phyloP scores from a whole-genome alignment of 2,888 invertebrate genomes.

The Corythucha ciliata region DNA sequence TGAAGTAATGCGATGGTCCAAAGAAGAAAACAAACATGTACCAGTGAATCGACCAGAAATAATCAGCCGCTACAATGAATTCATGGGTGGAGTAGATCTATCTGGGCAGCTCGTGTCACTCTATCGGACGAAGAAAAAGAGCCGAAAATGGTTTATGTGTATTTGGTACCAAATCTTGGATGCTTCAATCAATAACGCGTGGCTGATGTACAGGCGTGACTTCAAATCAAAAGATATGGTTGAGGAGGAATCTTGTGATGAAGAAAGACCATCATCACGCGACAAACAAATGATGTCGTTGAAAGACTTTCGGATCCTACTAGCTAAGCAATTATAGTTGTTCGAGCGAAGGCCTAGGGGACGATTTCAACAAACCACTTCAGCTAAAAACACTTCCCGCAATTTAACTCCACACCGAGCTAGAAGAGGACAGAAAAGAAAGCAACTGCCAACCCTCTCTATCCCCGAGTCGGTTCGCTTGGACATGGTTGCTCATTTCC shows the following conservation, averaged over 20 bases:
- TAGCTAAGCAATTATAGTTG: background rate
- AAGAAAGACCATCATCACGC: too few species aligned
- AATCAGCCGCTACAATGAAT: slow-evolving; percentile 12
- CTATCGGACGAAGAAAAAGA: background rate
- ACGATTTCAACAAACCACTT: too few species aligned
- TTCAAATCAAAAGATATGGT: too few species aligned
- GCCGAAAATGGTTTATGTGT: slow-evolving; percentile 9
- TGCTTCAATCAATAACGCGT: slow-evolving; percentile 6
- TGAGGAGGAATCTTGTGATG: too few species aligned
- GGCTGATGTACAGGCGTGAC: slow-evolving; percentile 8
- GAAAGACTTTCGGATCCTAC: slow-evolving; percentile 13
- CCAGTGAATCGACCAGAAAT: slow-evolving; percentile 3
- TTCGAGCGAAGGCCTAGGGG: background rate
- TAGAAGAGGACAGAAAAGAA: background rate
- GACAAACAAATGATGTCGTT: slow-evolving; percentile 7
- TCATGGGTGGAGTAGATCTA: slow-evolving; percentile 15
- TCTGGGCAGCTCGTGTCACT: slow-evolving; percentile 6
- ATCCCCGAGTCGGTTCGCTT: slow-evolving; percentile 9
- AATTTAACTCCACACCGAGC: background rate
- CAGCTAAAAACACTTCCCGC: background rate
- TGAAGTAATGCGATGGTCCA: slow-evolving; percentile 5
- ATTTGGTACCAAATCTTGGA: slow-evolving; percentile 11
- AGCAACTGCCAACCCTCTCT: background rate
- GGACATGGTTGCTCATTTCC: slow-evolving; percentile 4
- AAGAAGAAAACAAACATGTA: background rate